Conservation (phyloP, 2,888 invertebrate genomes). For the Apomyelois bistriatella region DNA sequence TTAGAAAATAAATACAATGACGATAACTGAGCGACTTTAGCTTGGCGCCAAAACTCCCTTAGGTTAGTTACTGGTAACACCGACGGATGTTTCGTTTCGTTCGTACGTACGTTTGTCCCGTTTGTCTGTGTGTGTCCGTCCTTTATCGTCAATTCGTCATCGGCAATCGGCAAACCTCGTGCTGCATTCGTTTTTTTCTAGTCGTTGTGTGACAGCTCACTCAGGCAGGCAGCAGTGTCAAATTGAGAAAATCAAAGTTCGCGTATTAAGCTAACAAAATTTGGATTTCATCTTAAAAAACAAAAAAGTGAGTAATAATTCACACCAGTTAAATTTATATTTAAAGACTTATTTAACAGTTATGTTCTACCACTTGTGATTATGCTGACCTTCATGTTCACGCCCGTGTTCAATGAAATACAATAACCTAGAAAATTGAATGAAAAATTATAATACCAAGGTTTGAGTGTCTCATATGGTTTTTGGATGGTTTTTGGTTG, state of each 20-base stretch:
- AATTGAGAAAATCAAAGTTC: slow-evolving; percentile 21
- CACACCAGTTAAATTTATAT: neutral
- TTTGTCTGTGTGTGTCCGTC: too few relatives aligned
- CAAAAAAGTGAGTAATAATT: slow-evolving; percentile 26
- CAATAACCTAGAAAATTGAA: slow-evolving; percentile 1
- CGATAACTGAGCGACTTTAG: too few relatives aligned
- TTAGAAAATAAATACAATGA: too few relatives aligned
- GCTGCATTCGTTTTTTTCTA: slow-evolving; percentile 1
- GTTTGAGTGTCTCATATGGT: neutral
- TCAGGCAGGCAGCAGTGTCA: slow-evolving; percentile 22
- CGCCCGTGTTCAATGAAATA: slow-evolving; percentile 6
- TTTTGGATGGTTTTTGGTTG: neutral
- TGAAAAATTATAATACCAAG: slow-evolving; percentile 4
- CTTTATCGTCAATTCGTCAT: too few relatives aligned
- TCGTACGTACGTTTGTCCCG: too few relatives aligned
- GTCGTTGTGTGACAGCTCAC: neutral
- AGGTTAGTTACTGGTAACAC: too few relatives aligned
- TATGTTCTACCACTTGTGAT: neutral
- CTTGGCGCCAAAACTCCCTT: too few relatives aligned
- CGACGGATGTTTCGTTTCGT: too few relatives aligned
- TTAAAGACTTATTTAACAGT: neutral
- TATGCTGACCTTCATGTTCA: slow-evolving; percentile 11
- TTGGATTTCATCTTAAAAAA: too few relatives aligned
- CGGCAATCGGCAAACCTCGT: neutral
- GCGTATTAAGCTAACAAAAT: slow-evolving; percentile 16